Evolutionary conservation across 2,888 invertebrate species (phyloP), one percentile per base, ranked within the genome.

Genomic region (Stramonita haemastoma): DNA sequence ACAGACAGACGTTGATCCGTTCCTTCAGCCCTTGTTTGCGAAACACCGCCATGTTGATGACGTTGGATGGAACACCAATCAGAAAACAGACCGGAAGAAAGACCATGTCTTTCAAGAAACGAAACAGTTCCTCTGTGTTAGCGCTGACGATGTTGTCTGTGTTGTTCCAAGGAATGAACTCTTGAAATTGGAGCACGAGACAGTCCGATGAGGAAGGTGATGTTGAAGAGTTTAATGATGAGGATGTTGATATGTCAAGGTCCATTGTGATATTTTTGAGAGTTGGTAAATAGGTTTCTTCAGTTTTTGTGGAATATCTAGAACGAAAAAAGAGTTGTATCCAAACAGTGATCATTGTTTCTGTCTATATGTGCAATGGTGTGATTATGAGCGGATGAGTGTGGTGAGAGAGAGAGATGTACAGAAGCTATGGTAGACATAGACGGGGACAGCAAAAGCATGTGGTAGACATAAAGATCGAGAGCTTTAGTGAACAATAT

Each of bases 11-110:
- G 36, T 83, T 36, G 36, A 83, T 26, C 17, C 83, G 36, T n/a
- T 83, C 46, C 46, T 46, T 83, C 22, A 83, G 46, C 1, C 83
- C 83, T n/a, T 83, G 83, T 83, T 83, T 83, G 46, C 17, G 26
- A 34, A 83, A 83, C n/a, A 83, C 83, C 83, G 46, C 36, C 83
- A 83, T 83, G 83, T 83, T 83, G 32, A 46, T 83, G 36, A 83
- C 46, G 83, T 83, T 83, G 22, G 83, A 15, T 36, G 83, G 83
- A 17, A 8, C 26, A 46, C 83, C 83, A 83, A 83, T 83, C 46
- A 83, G 83, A 26, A 83, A 83, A 8, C 17, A 46, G 46, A 83
- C 13, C 5, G 83, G 46, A 5, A 46, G 8, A 0, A 83, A 11
- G 26, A 17, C 32, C 79, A 34, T 0, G 26, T 83, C 46, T 4